Conservation (phyloP, 2,888 invertebrate genomes). For the Eubasilissa splendida region DNA sequence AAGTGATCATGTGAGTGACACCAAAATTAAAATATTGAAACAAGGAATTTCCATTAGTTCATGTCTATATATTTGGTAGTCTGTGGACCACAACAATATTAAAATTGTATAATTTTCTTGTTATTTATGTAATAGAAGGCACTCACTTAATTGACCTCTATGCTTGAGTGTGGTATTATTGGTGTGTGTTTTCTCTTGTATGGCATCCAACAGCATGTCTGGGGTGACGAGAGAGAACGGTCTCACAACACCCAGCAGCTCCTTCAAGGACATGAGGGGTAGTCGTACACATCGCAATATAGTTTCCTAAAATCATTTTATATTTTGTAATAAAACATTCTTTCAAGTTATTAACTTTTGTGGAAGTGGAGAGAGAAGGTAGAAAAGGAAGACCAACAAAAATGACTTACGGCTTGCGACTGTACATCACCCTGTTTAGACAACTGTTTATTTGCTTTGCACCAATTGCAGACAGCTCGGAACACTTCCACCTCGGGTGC, state of each 20-base stretch:
- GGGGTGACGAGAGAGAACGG: conserved; percentile 90
- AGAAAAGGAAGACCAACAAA: not conserved
- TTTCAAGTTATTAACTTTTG: not conserved
- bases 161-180: conserved; percentile 86
- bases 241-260: conserved; percentile 90
- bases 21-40: too few species aligned
- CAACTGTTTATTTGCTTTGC: conserved; percentile 81
- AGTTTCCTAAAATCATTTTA: conserved; percentile 64
- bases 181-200: conserved; percentile 87
- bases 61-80: too few species aligned
- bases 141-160: conserved; percentile 84
- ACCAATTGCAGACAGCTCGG: conserved; percentile 90
- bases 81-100: too few species aligned
- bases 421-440: conserved; percentile 76
- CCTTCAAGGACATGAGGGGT: conserved; percentile 89
- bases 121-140: not conserved
- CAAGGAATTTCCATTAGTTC: too few species aligned
- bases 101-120: too few species aligned
- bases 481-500: conserved; percentile 97
- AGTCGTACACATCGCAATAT: conserved; percentile 82
- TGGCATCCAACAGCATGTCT: conserved; percentile 94
- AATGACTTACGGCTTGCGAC: conserved; percentile 60
- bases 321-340: not conserved
- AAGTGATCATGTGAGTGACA: too few species aligned
- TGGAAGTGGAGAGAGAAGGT: not conserved